Percentiles rank a stretch among this genome's conserved stretches.
phyloP scores from a whole-genome alignment of 2,888 invertebrate genomes.

The Adelognathus sp. region DNA sequence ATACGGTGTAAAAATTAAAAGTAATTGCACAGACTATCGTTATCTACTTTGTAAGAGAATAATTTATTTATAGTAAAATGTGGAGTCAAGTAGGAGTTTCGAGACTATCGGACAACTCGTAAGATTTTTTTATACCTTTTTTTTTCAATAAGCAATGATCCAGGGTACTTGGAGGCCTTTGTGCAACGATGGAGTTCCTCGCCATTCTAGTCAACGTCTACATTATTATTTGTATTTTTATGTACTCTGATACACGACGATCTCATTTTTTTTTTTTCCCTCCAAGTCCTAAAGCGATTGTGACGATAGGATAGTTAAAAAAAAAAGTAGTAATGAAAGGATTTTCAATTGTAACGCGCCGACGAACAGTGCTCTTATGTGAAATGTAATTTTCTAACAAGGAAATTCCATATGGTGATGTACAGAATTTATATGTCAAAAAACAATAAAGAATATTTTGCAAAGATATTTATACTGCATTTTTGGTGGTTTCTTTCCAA shows the following conservation, averaged over 20 bases:
- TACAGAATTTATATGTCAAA: conserved; percentile 74
- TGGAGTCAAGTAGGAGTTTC: background rate
- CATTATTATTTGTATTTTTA: conserved; percentile 57
- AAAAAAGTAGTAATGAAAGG: conserved; percentile 11
- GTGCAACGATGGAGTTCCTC: conserved; percentile 72
- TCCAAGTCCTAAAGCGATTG: conserved; percentile 1
- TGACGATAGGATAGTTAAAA: background rate
- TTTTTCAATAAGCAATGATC: conserved; percentile 30
- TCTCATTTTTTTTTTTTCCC: conserved; percentile 73
- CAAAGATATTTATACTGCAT: conserved; percentile 54
- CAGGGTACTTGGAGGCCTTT: conserved; percentile 29
- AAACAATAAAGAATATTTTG: conserved; percentile 78
- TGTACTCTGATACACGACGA: conserved; percentile 54
- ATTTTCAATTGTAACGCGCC: conserved; percentile 51
- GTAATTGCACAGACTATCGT: conserved; percentile 69
- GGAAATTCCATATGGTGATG: conserved; percentile 74
- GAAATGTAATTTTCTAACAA: conserved; percentile 71
- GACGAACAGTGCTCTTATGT: conserved; percentile 77
- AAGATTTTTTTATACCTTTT: conserved; percentile 15
- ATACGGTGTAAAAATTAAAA: conserved; percentile 3
- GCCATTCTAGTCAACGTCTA: conserved; percentile 76
- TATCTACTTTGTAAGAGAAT: conserved; percentile 79
- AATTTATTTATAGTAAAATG: conserved; percentile 68
- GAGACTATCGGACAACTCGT: conserved; percentile 17
- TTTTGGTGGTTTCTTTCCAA: background rate